Percentiles rank a stretch among this genome's conserved stretches.
Conservation (phyloP, 64 coral and sea anemone species). For the Porites australiensis region DNA sequence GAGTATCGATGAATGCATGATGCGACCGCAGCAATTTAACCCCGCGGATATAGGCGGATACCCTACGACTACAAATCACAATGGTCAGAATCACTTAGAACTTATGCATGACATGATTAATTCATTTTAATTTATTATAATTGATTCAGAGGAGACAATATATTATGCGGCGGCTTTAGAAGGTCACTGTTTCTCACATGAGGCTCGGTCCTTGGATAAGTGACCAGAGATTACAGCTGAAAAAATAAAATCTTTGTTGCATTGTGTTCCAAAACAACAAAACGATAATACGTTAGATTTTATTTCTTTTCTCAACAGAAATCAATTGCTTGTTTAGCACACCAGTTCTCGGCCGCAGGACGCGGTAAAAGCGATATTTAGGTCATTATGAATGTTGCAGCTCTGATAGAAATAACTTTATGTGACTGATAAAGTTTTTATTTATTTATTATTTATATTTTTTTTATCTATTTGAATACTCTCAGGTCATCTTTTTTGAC, state of each 20-base stretch:
- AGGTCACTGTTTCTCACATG: too few relatives aligned
- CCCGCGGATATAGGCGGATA: conserved; percentile 85
- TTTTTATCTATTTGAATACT: neutral
- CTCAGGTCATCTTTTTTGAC: too few relatives aligned
- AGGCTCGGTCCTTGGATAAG: too few relatives aligned
- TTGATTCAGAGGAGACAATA: neutral
- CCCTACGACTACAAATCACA: conserved; percentile 80
- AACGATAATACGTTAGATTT: too few relatives aligned
- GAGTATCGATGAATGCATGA: conserved; percentile 90
- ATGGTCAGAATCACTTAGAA: conserved; percentile 99
- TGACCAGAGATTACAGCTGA: too few relatives aligned
- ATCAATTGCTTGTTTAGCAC: too few relatives aligned
- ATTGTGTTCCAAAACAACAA: too few relatives aligned
- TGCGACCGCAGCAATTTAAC: conserved; percentile 81
- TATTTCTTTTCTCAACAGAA: too few relatives aligned
- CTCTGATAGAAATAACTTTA: neutral
- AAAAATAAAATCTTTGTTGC: too few relatives aligned
- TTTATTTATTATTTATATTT: neutral
- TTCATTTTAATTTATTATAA: conserved; percentile 84
- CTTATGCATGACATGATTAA: conserved; percentile 99
- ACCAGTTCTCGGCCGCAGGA: too few relatives aligned
- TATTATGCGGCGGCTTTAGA: neutral
- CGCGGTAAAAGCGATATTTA: too few relatives aligned
- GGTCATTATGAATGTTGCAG: neutral
- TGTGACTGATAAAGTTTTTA: neutral